These are phyloP conservation scores for Notolabrus celidotus DNA, from an alignment of 2,797 vertebrate species.

Conservation along the genomic window DNA sequence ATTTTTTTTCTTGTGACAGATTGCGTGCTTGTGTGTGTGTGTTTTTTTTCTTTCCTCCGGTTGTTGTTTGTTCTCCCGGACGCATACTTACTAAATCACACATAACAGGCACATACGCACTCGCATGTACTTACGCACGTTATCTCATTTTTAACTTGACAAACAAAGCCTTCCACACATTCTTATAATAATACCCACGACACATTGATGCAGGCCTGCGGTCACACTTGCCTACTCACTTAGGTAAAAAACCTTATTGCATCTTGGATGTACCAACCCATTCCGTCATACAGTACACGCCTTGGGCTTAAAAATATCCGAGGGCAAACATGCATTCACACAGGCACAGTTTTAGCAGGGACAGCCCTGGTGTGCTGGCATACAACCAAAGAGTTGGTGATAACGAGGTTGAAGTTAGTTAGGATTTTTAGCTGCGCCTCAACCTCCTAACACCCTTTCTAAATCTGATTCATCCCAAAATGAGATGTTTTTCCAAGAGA, in stretches of 20 bases:
- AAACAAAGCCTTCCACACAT: constrained; percentile 14
- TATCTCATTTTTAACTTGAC: constrained; percentile 26
- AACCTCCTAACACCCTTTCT: constrained; percentile 74
- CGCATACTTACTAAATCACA: constrained; percentile 49
- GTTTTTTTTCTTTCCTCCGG: constrained; percentile 22
- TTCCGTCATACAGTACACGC: constrained; percentile 55
- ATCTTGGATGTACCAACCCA: constrained; percentile 41
- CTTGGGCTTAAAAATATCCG: constrained; percentile 64
- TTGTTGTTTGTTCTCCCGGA: constrained; percentile 67
- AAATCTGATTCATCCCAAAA: constrained; percentile 81
- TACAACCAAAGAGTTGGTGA: constrained; percentile 68
- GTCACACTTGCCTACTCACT: constrained; percentile 46
- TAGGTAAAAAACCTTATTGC: constrained; percentile 52
- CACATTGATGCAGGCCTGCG: constrained; percentile 3
- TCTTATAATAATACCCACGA: constrained; percentile 13
- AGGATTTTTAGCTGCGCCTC: constrained; percentile 79
- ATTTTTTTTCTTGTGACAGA: constrained; percentile 70
- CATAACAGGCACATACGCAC: constrained; percentile 21
- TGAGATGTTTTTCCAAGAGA: constrained; percentile 76
- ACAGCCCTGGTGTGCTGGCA: constrained; percentile 68
- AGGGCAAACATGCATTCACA: constrained; percentile 20
- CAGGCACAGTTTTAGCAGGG: constrained; percentile 54
- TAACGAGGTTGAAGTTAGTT: constrained; percentile 83
- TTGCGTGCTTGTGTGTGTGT: constrained; percentile 52
- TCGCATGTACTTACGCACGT: constrained; percentile 21